Evolutionary conservation across 2,797 vertebrate species (phyloP).

Genomic region (Coluber constrictor): DNA sequence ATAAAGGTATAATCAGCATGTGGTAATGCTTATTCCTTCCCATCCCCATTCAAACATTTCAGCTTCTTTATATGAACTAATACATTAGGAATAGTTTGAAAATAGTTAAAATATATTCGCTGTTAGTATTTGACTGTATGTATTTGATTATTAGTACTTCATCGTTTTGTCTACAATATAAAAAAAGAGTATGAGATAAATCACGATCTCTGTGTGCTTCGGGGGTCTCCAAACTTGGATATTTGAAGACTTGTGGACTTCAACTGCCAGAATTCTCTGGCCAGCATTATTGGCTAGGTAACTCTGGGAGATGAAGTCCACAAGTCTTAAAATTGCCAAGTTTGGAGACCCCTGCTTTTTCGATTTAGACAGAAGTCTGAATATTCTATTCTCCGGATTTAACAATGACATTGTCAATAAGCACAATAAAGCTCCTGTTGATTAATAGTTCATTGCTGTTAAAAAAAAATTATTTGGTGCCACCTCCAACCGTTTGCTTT

Average conservation of each 20-base stretch:
- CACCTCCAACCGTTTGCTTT: background rate
- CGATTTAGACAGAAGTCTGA: fast-evolving
- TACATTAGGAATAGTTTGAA: background rate
- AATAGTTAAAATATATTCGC: background rate
- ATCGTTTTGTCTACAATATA: too few species aligned
- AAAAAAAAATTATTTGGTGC: background rate
- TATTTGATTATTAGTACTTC: background rate
- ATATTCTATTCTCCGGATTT: background rate
- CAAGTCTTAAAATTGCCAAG: background rate
- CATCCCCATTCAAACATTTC: conserved; percentile 15
- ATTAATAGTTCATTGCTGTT: background rate
- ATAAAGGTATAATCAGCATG: background rate
- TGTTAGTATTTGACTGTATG: background rate
- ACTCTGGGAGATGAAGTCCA: background rate
- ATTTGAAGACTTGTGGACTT: too few species aligned
- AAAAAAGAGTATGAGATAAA: background rate
- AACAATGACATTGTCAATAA: background rate
- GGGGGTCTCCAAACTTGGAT: background rate
- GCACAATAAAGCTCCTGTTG: background rate
- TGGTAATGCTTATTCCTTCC: background rate
- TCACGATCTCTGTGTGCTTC: background rate
- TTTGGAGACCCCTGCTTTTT: background rate
- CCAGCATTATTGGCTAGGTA: background rate
- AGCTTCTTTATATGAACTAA: background rate
- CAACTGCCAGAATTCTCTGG: too few species aligned